Evolutionary conservation across 2,113 vertebrate genomes (phyloP).

Genomic region (Tympanuchus pallidicinctus): DNA sequence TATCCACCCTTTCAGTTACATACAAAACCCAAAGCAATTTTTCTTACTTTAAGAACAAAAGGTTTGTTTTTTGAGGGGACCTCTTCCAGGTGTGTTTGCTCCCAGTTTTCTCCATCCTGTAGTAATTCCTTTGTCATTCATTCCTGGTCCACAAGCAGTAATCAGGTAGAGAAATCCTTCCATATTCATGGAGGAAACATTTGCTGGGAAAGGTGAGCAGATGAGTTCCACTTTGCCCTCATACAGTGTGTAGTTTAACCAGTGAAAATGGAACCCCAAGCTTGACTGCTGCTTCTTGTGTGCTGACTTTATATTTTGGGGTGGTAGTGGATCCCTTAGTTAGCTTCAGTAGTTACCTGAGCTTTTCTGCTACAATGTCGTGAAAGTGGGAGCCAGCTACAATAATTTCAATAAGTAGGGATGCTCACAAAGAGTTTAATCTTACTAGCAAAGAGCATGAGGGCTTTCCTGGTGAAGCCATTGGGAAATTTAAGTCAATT

Average conservation of each 20-base stretch:
- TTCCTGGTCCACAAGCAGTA: not conserved
- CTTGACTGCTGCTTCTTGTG: conserved; percentile 55
- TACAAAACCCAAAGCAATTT: conserved; percentile 24
- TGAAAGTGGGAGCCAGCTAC: conserved; percentile 32
- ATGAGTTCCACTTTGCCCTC: conserved; percentile 60
- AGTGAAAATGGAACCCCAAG: conserved; percentile 51
- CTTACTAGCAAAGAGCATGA: not conserved
- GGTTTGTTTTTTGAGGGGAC: not conserved
- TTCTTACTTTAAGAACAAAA: conserved; percentile 5
- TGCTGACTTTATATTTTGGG: conserved; percentile 49
- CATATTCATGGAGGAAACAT: conserved; percentile 15
- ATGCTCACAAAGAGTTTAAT: conserved; percentile 39
- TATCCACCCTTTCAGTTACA: conserved; percentile 33
- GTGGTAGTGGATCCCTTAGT: conserved; percentile 46
- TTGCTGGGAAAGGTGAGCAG: conserved; percentile 44
- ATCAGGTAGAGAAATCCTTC: not conserved
- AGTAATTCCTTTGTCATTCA: not conserved
- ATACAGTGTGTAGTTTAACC: conserved; percentile 37
- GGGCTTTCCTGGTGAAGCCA: conserved; percentile 27
- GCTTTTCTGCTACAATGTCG: conserved; percentile 59
- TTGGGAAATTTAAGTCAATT: not conserved
- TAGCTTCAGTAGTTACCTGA: conserved; percentile 62
- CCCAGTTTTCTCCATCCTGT: conserved; percentile 47
- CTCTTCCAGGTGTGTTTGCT: conserved; percentile 36
- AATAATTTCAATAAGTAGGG: conserved; percentile 25